A percentile compares a stretch with the other conserved stretches of the same genome.
Conservation (phyloP, 2,113 vertebrate species). For the Nothobranchius kuhntae region DNA sequence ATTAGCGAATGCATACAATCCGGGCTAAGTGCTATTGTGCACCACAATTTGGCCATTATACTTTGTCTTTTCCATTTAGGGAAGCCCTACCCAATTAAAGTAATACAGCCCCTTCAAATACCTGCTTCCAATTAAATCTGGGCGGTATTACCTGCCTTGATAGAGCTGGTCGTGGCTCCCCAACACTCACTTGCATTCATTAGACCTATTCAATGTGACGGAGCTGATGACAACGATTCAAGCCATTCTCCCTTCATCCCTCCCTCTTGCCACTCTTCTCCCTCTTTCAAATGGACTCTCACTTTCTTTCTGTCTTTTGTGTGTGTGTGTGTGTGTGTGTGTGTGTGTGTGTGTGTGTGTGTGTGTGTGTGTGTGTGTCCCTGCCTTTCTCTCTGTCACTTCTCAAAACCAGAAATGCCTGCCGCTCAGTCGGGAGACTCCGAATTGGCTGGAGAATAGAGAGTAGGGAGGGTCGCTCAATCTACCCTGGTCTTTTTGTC, state of each 20-base stretch:
- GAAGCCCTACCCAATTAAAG: conserved; percentile 95
- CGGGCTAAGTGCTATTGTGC: conserved; percentile 97
- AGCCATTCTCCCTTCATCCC: conserved; percentile 79
- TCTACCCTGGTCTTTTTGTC: conserved; percentile 22
- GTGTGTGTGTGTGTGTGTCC: conserved; percentile 31
- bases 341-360: no score
- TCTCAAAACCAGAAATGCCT: conserved; percentile 59
- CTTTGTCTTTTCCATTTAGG: conserved; percentile 98
- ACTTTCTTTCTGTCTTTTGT: conserved; percentile 56
- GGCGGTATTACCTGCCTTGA: conserved; percentile 97
- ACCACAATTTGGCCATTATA: conserved; percentile 99
- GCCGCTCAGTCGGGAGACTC: conserved; percentile 66
- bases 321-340: conserved; percentile 23
- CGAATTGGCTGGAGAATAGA: conserved; percentile 68
- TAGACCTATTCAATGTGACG: conserved; percentile 94
- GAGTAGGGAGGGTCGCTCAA: conserved; percentile 54
- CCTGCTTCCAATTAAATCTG: conserved; percentile 99
- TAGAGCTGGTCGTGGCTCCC: conserved; percentile 90
- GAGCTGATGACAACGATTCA: conserved; percentile 95
- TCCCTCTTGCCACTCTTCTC: conserved; percentile 79
- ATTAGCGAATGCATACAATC: conserved; percentile 99
- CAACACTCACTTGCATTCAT: conserved; percentile 88
- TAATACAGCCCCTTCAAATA: conserved; percentile 98
- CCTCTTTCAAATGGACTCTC: conserved; percentile 52
- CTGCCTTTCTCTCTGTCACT: conserved; percentile 59